A percentile compares a stretch with the other conserved stretches of the same genome.
These are phyloP conservation scores for Eubasilissa regina DNA, from an alignment of 1,140 invertebrate species.

Conservation along the genomic window DNA sequence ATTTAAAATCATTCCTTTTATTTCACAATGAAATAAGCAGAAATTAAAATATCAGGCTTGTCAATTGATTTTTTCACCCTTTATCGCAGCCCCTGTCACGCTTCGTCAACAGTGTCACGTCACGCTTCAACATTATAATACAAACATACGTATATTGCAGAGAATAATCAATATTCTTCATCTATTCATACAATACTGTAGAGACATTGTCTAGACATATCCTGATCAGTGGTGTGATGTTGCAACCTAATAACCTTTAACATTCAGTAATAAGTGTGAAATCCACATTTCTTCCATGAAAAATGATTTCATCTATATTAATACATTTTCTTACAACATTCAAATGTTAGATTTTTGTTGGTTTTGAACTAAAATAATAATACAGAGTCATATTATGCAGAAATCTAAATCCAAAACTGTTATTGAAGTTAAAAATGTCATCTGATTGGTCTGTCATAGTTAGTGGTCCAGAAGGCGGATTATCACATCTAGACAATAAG, in stretches of 20 bases:
- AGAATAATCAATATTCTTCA: constrained; percentile 8
- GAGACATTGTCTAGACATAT: constrained; percentile 1
- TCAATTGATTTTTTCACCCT: constrained; percentile 20
- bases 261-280: no score
- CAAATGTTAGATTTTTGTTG: no score
- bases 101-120: background rate
- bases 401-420: no score
- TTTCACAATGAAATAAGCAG: constrained; percentile 60
- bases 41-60: constrained; percentile 51
- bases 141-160: constrained; percentile 22
- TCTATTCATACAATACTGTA: background rate
- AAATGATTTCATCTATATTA: no score
- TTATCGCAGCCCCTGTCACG: constrained; percentile 6
- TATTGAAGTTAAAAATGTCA: no score
- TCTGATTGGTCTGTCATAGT: no score
- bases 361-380: no score
- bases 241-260: no score
- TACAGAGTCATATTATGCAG: no score
- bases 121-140: background rate
- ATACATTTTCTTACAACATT: no score
- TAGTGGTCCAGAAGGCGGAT: background rate
- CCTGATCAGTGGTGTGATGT: no score
- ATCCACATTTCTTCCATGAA: no score
- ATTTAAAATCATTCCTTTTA: constrained; percentile 62
- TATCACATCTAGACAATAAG: background rate